phyloP scores from a whole-genome alignment of 2,113 vertebrate genomes.

The Otolemur garnettii region DNA sequence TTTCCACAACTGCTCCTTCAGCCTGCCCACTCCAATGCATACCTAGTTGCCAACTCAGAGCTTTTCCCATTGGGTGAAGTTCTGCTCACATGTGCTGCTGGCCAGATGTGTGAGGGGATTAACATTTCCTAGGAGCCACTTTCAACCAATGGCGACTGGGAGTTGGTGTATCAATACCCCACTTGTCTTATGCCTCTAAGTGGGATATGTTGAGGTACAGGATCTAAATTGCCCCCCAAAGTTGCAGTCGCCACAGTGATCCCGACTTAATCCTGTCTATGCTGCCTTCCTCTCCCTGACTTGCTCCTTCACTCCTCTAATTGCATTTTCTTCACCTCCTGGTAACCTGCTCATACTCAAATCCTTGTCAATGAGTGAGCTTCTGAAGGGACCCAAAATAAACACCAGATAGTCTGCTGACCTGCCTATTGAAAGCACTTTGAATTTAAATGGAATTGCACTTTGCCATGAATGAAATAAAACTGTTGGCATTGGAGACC shows the following conservation, averaged over 20 bases:
- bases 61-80: not conserved
- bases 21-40: not conserved
- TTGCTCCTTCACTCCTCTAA: not conserved
- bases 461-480: conserved; percentile 41
- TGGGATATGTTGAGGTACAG: not conserved
- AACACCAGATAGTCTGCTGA: not conserved
- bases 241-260: not conserved
- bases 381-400: not conserved
- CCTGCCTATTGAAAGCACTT: not conserved
- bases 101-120: not conserved
- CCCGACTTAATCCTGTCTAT: not conserved
- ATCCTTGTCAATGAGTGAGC: not conserved
- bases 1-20: too few relatives aligned
- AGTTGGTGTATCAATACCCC: not conserved
- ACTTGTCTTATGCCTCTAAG: not conserved
- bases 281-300: not conserved
- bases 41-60: not conserved
- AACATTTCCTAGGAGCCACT: not conserved
- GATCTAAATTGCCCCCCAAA: not conserved
- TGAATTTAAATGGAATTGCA: not conserved
- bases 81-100: not conserved
- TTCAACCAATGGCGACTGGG: not conserved
- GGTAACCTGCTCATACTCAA: not conserved
- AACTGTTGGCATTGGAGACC: not conserved
- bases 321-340: not conserved